A percentile compares a stretch with the other conserved stretches of the same genome.
These are phyloP conservation scores for Cyanoderma ruficeps DNA, from an alignment of 2,113 vertebrate genomes.

Conservation along the genomic window DNA sequence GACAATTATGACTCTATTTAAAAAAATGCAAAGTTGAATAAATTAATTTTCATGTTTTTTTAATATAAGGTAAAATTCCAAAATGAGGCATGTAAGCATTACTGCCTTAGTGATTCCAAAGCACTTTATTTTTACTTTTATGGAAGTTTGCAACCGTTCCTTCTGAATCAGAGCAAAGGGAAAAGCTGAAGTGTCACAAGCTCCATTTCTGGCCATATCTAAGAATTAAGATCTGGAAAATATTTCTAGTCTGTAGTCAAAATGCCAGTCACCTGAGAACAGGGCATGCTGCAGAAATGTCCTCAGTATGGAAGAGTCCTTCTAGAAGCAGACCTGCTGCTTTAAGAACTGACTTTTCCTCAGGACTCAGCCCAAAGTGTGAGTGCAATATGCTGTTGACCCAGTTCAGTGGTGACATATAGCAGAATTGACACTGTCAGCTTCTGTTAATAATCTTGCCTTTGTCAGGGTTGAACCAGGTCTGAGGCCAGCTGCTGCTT, in stretches of 20 bases:
- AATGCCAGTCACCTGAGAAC: background rate
- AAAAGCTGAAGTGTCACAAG: background rate
- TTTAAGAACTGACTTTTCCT: background rate
- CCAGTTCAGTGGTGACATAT: background rate
- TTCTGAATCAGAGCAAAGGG: background rate
- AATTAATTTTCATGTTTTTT: background rate
- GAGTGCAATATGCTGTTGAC: background rate
- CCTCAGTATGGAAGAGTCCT: background rate
- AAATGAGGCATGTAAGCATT: background rate
- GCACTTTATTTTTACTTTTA: background rate
- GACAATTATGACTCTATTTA: background rate
- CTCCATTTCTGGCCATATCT: background rate
- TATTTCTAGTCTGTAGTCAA: background rate
- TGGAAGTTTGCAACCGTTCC: background rate
- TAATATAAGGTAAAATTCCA: background rate
- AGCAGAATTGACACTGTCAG: background rate
- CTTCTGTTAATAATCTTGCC: background rate
- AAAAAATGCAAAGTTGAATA: background rate
- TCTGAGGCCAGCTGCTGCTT: background rate
- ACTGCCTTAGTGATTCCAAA: background rate
- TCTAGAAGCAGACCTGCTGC: background rate
- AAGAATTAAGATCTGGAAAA: background rate
- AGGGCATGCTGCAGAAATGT: background rate
- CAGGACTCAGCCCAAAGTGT: background rate
- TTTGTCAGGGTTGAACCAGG: background rate